Evolutionary conservation across 2,113 vertebrate species (phyloP).

Genomic region (Chiloscyllium plagiosum): DNA sequence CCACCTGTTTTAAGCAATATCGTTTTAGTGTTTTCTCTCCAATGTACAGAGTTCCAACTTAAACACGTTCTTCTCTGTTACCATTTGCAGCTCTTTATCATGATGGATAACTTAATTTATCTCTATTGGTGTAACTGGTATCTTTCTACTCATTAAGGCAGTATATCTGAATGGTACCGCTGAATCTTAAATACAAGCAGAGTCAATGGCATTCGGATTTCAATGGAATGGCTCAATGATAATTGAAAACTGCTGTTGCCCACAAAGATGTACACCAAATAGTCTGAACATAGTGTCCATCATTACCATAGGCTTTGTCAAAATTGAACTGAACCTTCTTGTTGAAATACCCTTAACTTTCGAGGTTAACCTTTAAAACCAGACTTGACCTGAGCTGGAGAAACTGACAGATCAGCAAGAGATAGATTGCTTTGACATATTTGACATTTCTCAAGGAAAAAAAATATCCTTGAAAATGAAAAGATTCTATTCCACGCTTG

Average conservation of each 20-base stretch:
- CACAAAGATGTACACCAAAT: neutral
- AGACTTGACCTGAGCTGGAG: neutral
- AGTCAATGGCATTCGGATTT: neutral
- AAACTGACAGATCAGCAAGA: neutral
- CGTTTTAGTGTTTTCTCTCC: neutral
- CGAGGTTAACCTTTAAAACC: neutral
- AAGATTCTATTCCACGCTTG: neutral
- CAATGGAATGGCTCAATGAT: neutral
- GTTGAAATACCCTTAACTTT: neutral
- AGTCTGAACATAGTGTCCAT: neutral
- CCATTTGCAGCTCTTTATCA: neutral
- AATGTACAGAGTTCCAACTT: neutral
- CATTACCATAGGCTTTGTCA: neutral
- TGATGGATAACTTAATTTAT: neutral
- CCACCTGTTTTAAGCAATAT: neutral
- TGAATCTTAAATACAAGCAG: neutral
- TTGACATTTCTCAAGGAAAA: constrained; percentile 8
- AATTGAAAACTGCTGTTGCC: neutral
- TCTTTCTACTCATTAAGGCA: neutral
- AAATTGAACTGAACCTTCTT: neutral
- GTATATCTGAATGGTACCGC: neutral
- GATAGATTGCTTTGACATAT: constrained; percentile 15
- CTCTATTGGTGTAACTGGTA: neutral
- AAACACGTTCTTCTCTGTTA: neutral
- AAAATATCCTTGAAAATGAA: constrained; percentile 10